A percentile compares a stretch with the other conserved stretches of the same genome.
These are phyloP conservation scores for Cygnus buccinator DNA, from an alignment of 2,113 vertebrate genomes.

Conservation along the genomic window DNA sequence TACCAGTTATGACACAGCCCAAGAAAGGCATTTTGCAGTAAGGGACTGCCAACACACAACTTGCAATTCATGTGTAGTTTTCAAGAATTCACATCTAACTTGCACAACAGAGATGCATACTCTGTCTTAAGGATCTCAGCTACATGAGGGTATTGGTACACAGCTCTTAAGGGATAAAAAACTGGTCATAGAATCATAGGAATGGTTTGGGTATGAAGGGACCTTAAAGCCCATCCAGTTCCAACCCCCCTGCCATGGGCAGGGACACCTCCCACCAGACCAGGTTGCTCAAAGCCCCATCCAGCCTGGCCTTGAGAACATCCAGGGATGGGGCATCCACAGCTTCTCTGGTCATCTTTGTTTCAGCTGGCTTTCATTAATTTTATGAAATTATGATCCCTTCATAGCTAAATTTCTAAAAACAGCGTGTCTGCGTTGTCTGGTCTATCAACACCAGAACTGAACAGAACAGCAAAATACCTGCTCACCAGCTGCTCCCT, in stretches of 20 bases:
- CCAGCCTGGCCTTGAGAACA: no score
- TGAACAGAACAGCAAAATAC: not conserved
- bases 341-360: not conserved
- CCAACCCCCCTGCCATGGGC: no score
- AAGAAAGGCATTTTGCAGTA: not conserved
- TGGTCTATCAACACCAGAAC: not conserved
- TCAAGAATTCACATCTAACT: not conserved
- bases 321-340: no score
- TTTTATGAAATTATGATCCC: not conserved
- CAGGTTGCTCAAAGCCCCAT: no score
- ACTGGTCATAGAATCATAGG: no score
- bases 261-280: no score
- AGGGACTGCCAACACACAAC: not conserved
- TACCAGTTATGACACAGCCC: not conserved
- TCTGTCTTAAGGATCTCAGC: not conserved
- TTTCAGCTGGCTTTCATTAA: not conserved
- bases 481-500: not conserved
- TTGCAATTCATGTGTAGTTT: not conserved
- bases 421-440: not conserved
- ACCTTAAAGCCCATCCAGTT: no score
- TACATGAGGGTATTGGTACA: not conserved
- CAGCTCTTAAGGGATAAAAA: not conserved
- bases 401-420: not conserved
- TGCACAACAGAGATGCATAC: rapidly evolving
- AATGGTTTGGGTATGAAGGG: no score